phyloP scores from a whole-genome alignment of 1,140 invertebrate genomes.

The Hylyphantes graminicola region DNA sequence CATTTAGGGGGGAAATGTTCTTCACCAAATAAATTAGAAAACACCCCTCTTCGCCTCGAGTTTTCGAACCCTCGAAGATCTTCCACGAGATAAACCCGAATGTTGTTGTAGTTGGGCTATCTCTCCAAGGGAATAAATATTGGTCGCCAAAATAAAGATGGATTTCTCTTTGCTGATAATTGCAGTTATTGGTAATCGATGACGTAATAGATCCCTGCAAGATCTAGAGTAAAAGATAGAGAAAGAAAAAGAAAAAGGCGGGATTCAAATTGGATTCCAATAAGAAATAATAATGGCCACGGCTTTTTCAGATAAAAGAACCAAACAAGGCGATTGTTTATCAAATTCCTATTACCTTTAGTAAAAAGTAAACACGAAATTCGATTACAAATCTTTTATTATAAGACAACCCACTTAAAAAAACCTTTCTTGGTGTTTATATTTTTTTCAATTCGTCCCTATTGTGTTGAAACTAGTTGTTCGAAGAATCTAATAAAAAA shows the following conservation, averaged over 20 bases:
- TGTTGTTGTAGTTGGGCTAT: conserved; percentile 10
- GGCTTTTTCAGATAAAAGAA: background rate
- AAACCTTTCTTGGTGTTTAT: background rate
- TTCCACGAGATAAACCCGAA: conserved; percentile 18
- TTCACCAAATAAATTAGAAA: conserved; percentile 22
- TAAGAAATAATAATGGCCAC: conserved; percentile 8
- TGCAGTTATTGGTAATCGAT: conserved; percentile 49
- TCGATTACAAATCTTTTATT: conserved; percentile 40
- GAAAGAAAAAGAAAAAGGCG: conserved; percentile 9
- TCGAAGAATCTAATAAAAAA: background rate
- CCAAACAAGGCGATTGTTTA: conserved; percentile 38
- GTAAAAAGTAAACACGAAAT: conserved; percentile 43
- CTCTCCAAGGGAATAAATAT: conserved; percentile 35
- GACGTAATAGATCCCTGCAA: conserved; percentile 28
- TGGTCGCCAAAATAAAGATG: conserved; percentile 44
- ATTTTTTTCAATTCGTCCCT: conserved; percentile 37
- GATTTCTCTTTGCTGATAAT: conserved; percentile 49
- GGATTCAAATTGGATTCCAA: conserved; percentile 41
- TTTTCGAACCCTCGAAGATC: conserved; percentile 1
- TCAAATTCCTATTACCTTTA: conserved; percentile 48
- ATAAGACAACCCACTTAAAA: background rate
- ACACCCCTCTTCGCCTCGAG: background rate
- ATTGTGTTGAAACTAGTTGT: background rate
- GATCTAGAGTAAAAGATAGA: background rate
- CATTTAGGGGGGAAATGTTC: background rate